Base-by-base conservation (phyloP, 2,113 vertebrate genomes). In the Halcyon malimbica region DNA sequence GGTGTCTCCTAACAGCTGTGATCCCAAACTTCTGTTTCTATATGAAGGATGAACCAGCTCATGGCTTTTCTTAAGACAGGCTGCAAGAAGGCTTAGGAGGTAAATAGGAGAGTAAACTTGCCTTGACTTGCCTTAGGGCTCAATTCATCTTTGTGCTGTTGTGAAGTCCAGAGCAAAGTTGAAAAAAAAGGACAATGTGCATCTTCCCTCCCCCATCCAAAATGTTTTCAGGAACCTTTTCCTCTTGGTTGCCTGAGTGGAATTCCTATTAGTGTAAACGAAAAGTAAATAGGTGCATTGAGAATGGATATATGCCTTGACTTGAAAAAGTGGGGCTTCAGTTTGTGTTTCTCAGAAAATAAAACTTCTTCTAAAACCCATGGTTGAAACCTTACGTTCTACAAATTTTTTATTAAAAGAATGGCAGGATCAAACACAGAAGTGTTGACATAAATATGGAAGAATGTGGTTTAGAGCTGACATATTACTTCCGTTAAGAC, bases 161-260 rank as follows among this genome's bases (percentile, higher is more conserved):
- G 12, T 53, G n/a, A 46, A 86, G 19, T 29, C 41, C 14, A 9
- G 35, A 80, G 16, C n/a, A 35, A 54, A 62, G 37, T 77, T 28
- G 6, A 42, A 25, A 68, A 76, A 46, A 64, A 70, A 48, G 53
- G 13, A 20, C 24, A 62, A 37, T 41, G 26, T 74, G 35, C 48
- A 20, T 67, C 50, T 59, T 90, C 60, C 75, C 56, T 93, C 56
- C 68, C 75, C 64, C 76, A 75, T 26, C 26, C 62, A 19, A 68
- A 69, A 69, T 31, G 65, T 79, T 35, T 48, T 76, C 33, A 68
- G 44, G 68, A 92, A 19, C 33, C 17, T 94, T 70, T 93, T 95
- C 90, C 68, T 92, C 68, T 86, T 75, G 64, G 29, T 81, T 97
- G 86, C 88, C 31, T 83, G 23, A 19, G 33, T 78, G 93, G 86